phyloP scores from a whole-genome alignment of 1,140 invertebrate species.

The Eciton burchellii region DNA sequence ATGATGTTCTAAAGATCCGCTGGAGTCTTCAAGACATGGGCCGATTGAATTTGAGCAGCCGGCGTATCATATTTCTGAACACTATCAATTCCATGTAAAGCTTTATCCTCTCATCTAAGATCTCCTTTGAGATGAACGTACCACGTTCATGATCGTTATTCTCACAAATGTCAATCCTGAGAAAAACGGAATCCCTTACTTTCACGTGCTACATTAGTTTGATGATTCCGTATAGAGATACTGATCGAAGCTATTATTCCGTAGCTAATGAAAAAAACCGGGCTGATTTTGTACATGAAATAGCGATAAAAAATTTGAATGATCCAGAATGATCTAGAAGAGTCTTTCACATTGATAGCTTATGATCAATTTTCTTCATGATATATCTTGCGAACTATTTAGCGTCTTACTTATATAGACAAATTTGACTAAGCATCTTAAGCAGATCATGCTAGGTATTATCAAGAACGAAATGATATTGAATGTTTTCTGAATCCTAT shows the following conservation, averaged over 20 bases:
- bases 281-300: conserved; percentile 99
- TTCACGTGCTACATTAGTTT: conserved; percentile 97
- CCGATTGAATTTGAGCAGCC: conserved; percentile 93
- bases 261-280: conserved; percentile 95
- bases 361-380: conserved; percentile 95
- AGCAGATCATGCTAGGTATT: too few relatives aligned
- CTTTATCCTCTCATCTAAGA: conserved; percentile 92
- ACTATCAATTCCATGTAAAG: conserved; percentile 91
- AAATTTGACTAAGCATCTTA: too few relatives aligned
- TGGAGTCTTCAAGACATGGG: conserved; percentile 91
- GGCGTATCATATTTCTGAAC: conserved; percentile 93
- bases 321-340: conserved; percentile 95
- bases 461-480: too few relatives aligned
- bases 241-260: conserved; percentile 97
- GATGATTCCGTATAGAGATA: conserved; percentile 96
- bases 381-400: conserved; percentile 97
- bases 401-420: conserved; percentile 99
- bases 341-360: conserved; percentile 94
- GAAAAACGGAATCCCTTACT: conserved; percentile 94
- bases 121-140: conserved; percentile 95
- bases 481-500: too few relatives aligned
- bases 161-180: conserved; percentile 96
- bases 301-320: conserved; percentile 97
- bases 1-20: conserved; percentile 94
- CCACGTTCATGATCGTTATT: conserved; percentile 95